Evolutionary conservation across 2,113 vertebrate species (phyloP), one percentile per base, ranked within the genome.

Genomic region (Tiliqua scincoides): DNA sequence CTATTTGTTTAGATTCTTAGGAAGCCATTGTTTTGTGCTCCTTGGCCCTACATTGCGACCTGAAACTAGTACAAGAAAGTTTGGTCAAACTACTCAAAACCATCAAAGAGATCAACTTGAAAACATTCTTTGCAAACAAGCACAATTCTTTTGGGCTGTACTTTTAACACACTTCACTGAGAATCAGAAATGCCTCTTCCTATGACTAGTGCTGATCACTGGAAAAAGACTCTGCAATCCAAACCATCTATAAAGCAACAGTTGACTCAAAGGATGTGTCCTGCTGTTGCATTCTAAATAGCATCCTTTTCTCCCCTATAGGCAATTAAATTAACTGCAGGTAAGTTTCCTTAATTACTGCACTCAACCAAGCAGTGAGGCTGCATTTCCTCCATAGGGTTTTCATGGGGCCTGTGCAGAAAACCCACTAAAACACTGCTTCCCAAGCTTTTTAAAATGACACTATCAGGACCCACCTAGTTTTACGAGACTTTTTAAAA

Each of bases 311-410:
- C 90, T 52, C 52, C 1, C 32, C 68, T 87, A 83, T 20, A 87
- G 35, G 81, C 83, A 18, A 91, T 12, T 82, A 90, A 89, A 0
- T 86, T 70, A 67, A n/a, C 30, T 86, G 23, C 17, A 76, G 54
- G 75, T 86, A 86, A 86, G 23, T 18, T 73, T n/a, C 20, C 9
- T 30, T 35, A 57, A 72, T 80, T 27, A 17, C 15, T 61, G 32
- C 9, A 73, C 12, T 83, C 68, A 54, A 54, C 52, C 52, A 54
- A 54, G 52, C 52, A 54, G 6, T 54, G 52, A 8, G 52, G 52
- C 52, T 6, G 52, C 12, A 12, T 54, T 54, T 54, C 12, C 52
- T 54, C 52, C 52, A 54, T 54, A 12, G 12, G 52, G 52, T 12
- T 54, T 54, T 12, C 52, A 8, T 12, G 12, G 52, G 52, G 52